Percentiles rank a stretch among this genome's conserved stretches.
Conservation (phyloP, 2,113 vertebrate genomes). For the Hiodon tergisus region DNA sequence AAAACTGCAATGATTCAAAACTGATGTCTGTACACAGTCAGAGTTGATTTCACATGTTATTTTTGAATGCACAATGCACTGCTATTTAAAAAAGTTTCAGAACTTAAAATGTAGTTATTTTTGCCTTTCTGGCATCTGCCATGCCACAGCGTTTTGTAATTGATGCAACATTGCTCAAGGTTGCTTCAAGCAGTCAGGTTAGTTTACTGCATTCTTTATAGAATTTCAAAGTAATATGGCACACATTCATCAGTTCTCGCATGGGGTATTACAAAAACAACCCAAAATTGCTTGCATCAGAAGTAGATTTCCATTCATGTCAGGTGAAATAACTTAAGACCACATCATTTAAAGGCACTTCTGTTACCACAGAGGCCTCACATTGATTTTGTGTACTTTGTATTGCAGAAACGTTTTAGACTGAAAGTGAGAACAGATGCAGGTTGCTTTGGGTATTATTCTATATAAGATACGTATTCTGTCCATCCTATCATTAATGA, state of each 20-base stretch:
- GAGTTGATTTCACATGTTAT: background rate
- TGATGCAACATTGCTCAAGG: constrained; percentile 1
- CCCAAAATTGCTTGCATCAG: constrained; percentile 9
- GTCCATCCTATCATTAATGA: background rate
- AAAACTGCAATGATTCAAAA: no score
- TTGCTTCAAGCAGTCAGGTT: constrained; percentile 16
- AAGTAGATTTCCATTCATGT: background rate
- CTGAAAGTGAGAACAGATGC: background rate
- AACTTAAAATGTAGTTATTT: background rate
- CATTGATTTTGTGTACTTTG: background rate
- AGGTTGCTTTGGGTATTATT: background rate
- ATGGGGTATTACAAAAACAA: background rate
- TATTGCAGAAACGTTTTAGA: background rate
- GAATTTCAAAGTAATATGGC: constrained; percentile 13
- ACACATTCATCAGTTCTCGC: constrained; percentile 15
- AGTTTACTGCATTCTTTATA: background rate
- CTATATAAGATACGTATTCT: background rate
- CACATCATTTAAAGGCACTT: background rate
- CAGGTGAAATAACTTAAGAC: constrained; percentile 2
- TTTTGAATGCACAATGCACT: background rate
- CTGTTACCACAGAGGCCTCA: background rate
- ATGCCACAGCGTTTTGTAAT: background rate
- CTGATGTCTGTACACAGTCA: background rate
- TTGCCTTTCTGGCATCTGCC: constrained; percentile 14
- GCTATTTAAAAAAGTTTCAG: background rate